These are phyloP conservation scores for Macquaria australasica DNA, from an alignment of 2,113 vertebrate genomes.

Conservation along the genomic window DNA sequence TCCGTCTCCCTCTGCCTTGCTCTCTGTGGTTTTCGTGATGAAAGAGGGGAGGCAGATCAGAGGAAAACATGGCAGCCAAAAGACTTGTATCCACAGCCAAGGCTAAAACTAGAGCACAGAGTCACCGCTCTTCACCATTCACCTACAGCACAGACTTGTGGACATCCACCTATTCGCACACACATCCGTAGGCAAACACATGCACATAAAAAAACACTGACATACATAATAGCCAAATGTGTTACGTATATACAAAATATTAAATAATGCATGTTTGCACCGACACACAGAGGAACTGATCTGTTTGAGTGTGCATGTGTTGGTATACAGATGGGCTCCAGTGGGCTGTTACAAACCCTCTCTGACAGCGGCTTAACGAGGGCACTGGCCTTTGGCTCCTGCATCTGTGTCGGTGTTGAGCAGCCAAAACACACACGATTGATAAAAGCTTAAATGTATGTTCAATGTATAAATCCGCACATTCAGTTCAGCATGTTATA, in stretches of 20 bases:
- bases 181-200: background rate
- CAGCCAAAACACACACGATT: conserved; percentile 66
- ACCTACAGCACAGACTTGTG: conserved; percentile 47
- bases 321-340: conserved; percentile 72
- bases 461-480: background rate
- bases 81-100: conserved; percentile 67
- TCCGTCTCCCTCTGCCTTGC: conserved; percentile 66
- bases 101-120: conserved; percentile 61
- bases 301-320: conserved; percentile 42
- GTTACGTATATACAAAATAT: background rate
- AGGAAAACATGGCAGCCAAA: conserved; percentile 72
- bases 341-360: conserved; percentile 80
- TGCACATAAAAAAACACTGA: background rate
- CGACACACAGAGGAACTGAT: conserved; percentile 20
- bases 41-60: conserved; percentile 75
- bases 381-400: conserved; percentile 78
- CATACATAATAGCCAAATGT: background rate
- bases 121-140: conserved; percentile 56
- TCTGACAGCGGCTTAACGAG: conserved; percentile 80
- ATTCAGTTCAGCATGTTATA: background rate
- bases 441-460: conserved; percentile 27
- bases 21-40: conserved; percentile 71
- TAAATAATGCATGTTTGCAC: background rate
- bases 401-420: conserved; percentile 72
- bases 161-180: conserved; percentile 34